Percentiles rank a stretch among this genome's conserved stretches.
phyloP scores from a whole-genome alignment of 2,113 vertebrate genomes.

The Ciconia boyciana region DNA sequence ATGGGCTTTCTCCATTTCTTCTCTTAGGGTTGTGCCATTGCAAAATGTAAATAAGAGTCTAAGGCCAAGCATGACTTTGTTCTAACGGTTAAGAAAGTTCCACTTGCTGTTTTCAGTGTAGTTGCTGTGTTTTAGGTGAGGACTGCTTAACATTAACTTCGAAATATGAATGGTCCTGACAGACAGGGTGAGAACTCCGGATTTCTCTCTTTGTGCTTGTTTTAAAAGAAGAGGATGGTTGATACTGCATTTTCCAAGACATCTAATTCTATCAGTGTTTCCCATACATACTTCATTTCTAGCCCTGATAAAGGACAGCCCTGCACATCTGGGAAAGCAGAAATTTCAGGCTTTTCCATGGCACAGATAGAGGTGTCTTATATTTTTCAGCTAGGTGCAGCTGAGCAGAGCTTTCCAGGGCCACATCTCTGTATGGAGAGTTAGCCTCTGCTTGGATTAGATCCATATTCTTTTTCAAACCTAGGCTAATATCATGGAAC shows the following conservation, averaged over 20 bases:
- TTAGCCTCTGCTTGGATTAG: neutral
- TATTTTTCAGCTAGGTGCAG: neutral
- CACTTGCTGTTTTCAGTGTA: neutral
- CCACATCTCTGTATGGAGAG: neutral
- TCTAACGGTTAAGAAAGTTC: neutral
- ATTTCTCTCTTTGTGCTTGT: neutral
- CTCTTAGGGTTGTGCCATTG: neutral
- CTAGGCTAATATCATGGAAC: neutral
- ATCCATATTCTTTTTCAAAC: neutral
- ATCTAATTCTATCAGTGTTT: neutral
- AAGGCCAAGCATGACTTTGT: neutral
- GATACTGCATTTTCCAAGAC: neutral
- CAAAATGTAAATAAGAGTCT: neutral
- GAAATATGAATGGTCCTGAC: neutral
- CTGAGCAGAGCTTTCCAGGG: neutral
- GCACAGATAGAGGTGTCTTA: neutral
- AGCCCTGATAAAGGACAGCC: neutral
- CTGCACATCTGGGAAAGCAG: neutral
- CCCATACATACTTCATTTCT: neutral
- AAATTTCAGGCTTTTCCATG: neutral
- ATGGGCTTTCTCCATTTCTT: neutral
- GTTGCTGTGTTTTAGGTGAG: neutral
- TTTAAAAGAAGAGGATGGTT: neutral
- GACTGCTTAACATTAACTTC: neutral
- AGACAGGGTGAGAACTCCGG: neutral